A percentile compares a stretch with the other conserved stretches of the same genome.
phyloP scores from a whole-genome alignment of 2,888 invertebrate genomes.

The Auanema freiburgensis region DNA sequence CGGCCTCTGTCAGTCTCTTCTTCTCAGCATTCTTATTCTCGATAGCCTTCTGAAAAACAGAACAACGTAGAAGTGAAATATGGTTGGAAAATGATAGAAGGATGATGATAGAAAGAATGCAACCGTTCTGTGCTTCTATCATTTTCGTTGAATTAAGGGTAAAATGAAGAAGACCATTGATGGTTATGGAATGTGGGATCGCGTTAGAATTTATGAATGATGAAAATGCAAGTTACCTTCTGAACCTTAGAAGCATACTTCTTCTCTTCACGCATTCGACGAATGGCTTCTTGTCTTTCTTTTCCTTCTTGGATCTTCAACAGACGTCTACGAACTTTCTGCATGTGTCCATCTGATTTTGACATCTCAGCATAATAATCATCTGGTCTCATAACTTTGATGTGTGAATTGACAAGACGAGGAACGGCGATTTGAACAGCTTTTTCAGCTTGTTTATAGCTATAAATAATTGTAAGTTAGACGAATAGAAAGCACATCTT shows the following conservation, averaged over 20 bases:
- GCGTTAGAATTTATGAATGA: slow-evolving; percentile 2
- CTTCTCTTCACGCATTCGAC: slow-evolving; percentile 83
- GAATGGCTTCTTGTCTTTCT: slow-evolving; percentile 84
- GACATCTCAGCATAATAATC: slow-evolving; percentile 99
- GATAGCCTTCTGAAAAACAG: slow-evolving; percentile 43
- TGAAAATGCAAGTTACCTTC: slow-evolving; percentile 24
- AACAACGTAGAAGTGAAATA: neutral
- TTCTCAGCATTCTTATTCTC: slow-evolving; percentile 86
- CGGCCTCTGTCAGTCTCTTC: slow-evolving; percentile 84
- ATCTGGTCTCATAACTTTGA: slow-evolving; percentile 76
- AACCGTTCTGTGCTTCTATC: neutral
- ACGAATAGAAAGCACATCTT: slow-evolving; percentile 23
- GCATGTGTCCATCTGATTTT: slow-evolving; percentile 95
- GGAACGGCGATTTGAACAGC: slow-evolving; percentile 82
- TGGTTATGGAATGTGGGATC: neutral
- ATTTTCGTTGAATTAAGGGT: neutral
- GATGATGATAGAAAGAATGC: neutral
- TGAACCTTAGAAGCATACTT: slow-evolving; percentile 83
- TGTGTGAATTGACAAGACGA: slow-evolving; percentile 72
- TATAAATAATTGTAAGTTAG: slow-evolving; percentile 26
- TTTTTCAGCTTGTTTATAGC: slow-evolving; percentile 71
- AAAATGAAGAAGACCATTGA: neutral
- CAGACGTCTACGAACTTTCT: slow-evolving; percentile 72
- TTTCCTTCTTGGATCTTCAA: slow-evolving; percentile 74
- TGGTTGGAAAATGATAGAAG: neutral